Percentiles rank a stretch among this genome's conserved stretches.
Evolutionary conservation across 1,140 invertebrate species (phyloP).

Genomic region (Diorhabda carinulata): DNA sequence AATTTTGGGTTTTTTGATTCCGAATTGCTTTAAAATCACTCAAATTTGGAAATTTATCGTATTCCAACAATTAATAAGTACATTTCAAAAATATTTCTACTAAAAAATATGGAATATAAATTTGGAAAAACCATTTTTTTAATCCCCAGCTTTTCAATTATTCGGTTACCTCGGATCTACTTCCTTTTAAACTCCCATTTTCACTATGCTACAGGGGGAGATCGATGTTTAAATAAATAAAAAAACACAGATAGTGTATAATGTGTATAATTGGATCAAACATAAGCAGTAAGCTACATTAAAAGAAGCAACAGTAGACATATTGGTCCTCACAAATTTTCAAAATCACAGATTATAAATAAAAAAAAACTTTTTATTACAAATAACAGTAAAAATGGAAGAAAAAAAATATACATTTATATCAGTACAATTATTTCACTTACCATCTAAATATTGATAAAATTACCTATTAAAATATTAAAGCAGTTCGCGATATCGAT

Average conservation of each 20-base stretch:
- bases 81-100: too few species aligned
- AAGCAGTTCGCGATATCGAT: slow-evolving; percentile 20
- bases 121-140: too few species aligned
- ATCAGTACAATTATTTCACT: slow-evolving; percentile 25
- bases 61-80: too few species aligned
- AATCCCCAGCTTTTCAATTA: too few species aligned
- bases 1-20: too few species aligned
- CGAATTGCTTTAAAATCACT: too few species aligned
- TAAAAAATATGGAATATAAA: too few species aligned
- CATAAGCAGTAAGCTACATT: slow-evolving; percentile 11
- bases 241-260: background rate
- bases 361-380: slow-evolving; percentile 13
- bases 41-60: too few species aligned
- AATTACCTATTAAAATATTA: slow-evolving; percentile 24
- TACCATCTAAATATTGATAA: slow-evolving; percentile 15
- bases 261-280: slow-evolving; percentile 6
- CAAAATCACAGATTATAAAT: slow-evolving; percentile 21
- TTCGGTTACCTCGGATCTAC: too few species aligned
- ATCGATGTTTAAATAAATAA: too few species aligned
- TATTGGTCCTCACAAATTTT: slow-evolving; percentile 19
- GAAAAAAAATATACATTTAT: slow-evolving; percentile 21
- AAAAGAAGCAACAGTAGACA: slow-evolving; percentile 15
- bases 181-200: too few species aligned
- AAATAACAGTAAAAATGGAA: slow-evolving; percentile 19
- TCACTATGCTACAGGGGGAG: too few species aligned